These are phyloP conservation scores for Siphamia tubifer DNA, from an alignment of 2,113 vertebrate species.

Conservation along the genomic window DNA sequence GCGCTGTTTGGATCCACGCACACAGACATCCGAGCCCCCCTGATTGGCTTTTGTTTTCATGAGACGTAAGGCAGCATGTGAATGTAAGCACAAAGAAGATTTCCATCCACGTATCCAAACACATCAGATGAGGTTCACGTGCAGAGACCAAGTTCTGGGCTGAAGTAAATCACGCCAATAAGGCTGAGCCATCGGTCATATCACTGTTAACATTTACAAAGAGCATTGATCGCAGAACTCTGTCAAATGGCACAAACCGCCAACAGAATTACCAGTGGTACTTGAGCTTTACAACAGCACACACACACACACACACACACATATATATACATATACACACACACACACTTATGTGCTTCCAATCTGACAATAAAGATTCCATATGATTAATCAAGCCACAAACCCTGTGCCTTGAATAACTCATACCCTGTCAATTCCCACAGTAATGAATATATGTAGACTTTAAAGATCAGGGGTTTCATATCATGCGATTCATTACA, in stretches of 20 bases:
- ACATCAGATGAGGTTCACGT: neutral
- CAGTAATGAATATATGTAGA: constrained; percentile 8
- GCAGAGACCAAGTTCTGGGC: neutral
- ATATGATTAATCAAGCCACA: constrained; percentile 22
- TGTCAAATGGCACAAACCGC: constrained; percentile 43
- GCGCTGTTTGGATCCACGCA: neutral
- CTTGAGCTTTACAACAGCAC: constrained; percentile 5
- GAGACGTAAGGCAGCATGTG: neutral
- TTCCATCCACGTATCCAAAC: neutral
- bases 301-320: neutral
- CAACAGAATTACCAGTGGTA: constrained; percentile 28
- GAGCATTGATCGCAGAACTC: constrained; percentile 41
- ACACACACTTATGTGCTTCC: neutral
- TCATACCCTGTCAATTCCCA: neutral
- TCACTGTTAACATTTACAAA: constrained; percentile 53
- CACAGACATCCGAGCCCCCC: constrained; percentile 19
- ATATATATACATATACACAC: neutral
- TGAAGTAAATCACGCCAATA: constrained; percentile 28
- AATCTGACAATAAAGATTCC: constrained; percentile 21
- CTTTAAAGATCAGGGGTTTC: constrained; percentile 6
- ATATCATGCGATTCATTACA: constrained; percentile 5
- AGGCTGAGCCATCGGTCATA: constrained; percentile 11
- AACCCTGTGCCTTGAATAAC: neutral
- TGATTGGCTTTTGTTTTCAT: neutral
- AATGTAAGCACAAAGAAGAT: neutral